Base-by-base conservation (phyloP, 1,140 invertebrate species). In the Cyclina sinensis region DNA sequence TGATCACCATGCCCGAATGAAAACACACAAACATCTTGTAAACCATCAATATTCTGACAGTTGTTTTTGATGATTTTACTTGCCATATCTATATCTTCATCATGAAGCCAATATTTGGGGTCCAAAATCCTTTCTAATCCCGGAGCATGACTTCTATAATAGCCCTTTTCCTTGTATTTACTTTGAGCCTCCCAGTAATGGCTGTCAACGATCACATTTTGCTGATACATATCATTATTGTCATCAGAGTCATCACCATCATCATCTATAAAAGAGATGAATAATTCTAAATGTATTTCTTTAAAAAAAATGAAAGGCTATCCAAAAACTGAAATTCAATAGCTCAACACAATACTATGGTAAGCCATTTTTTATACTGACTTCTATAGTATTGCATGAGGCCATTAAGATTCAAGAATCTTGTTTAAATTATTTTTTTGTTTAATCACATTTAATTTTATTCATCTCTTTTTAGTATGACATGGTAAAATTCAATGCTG, bases 21-120 rank as follows among this genome's bases (percentile, higher is more conserved):
- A 18, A 86, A 21, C 27, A 86, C 83, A 43, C 68, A 86, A 3
- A 76, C 83, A 51, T 86, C 48, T 57, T 86, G 30, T 30, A 86
- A 46, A 24, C 83, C 83, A 59, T 86, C 30, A 32, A 86, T 54
- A 30, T 70, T 35, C 48, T 9, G 18, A 11, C 16, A 21, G 14
- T 1, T 37, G 18, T 51, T 51, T 51, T 46, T 43, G 24, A 83
- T 83, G 11, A 83, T 4, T 18, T 24, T 48, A 21, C 35, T 54
- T 11, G 70, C 68, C 5, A 18, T 21, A 37, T 86, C 83, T 18
- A 86, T 78, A 21, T 74, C 51, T 4, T 24, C 65, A n/a, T 83
- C 81, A 27, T 83, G 59, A 27, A 83, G 81, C 81, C 81, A 83
- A 30, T 70, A 39, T 21, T 46, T 70, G 0, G 57, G 32, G 62